These are phyloP conservation scores for Vireo griseus DNA, from an alignment of 2,797 vertebrate genomes.

Conservation along the genomic window DNA sequence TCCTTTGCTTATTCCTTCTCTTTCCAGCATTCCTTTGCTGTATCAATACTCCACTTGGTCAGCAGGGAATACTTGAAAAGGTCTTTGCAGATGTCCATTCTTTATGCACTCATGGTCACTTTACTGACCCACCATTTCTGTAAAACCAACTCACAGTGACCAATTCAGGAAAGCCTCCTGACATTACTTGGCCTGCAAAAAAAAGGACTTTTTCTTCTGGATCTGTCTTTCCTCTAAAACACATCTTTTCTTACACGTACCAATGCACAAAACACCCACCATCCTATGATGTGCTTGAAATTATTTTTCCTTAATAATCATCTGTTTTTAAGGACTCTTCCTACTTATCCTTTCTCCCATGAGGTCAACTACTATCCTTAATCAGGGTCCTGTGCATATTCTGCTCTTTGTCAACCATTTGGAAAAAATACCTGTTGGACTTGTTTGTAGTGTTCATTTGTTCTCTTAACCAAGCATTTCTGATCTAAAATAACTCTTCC, in stretches of 20 bases:
- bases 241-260: not conserved
- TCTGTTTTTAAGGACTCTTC: not conserved
- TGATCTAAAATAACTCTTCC: not conserved
- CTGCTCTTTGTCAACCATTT: not conserved
- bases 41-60: not conserved
- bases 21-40: not conserved
- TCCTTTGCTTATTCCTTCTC: not conserved
- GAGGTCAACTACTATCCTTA: not conserved
- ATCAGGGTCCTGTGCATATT: not conserved
- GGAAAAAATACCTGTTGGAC: not conserved
- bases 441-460: not conserved
- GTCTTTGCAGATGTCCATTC: not conserved
- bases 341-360: not conserved
- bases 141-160: not conserved
- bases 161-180: not conserved
- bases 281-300: not conserved
- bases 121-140: not conserved
- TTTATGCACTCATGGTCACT: not conserved
- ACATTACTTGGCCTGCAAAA: not conserved
- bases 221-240: not conserved
- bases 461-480: not conserved
- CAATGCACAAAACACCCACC: not conserved
- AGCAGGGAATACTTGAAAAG: not conserved
- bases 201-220: not conserved
- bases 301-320: not conserved